Base-by-base conservation (phyloP, 2,797 vertebrate species). In the Amphiprion clarkii region DNA sequence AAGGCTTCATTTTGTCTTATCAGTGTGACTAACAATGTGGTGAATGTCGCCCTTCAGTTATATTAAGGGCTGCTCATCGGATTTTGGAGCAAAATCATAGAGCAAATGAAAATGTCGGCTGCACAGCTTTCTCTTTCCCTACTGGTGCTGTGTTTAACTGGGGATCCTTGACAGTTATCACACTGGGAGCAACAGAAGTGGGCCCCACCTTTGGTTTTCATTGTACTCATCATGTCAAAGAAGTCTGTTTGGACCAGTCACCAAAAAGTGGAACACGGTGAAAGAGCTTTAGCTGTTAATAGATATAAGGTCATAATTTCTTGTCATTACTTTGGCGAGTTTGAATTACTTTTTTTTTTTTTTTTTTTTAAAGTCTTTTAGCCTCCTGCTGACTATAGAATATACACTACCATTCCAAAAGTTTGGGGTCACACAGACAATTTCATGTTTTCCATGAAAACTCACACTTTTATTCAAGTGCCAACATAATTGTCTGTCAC, bases 1-100 rank as follows among this genome's bases (percentile, higher is more conserved):
- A 56, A 0, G 7, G 16, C 14, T 75, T 33, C 2, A 74, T 75
- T 65, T 54, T 23, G 46, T 69, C 62, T 57, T 57, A 40, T 60
- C 29, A 13, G 0, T 3, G 13, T 59, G 27, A 74, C 66, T 52
- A 74, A 62, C 36, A 67, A 49, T 39, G 11, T 55, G 40, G 6
- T 1, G 2, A 49, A 60, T 19, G 19, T 23, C 53, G 66, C 27
- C 21, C 36, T 63, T 39, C 17, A 60, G 31, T 27, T 49, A 10
- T 42, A 53, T 55, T 55, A 36, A 57, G 53, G 25, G 36, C 9
- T 59, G 7, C n/a, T 54, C 19, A 56, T 5, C 27, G 31, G 33
- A 27, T 13, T 53, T 29, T 33, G 12, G 29, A 56, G 40, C 0
- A 21, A 23, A 46, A 74, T 31, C 27, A 33, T 29, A 19, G 39